phyloP scores from a whole-genome alignment of 2,797 vertebrate species.

The Florisuga fusca region DNA sequence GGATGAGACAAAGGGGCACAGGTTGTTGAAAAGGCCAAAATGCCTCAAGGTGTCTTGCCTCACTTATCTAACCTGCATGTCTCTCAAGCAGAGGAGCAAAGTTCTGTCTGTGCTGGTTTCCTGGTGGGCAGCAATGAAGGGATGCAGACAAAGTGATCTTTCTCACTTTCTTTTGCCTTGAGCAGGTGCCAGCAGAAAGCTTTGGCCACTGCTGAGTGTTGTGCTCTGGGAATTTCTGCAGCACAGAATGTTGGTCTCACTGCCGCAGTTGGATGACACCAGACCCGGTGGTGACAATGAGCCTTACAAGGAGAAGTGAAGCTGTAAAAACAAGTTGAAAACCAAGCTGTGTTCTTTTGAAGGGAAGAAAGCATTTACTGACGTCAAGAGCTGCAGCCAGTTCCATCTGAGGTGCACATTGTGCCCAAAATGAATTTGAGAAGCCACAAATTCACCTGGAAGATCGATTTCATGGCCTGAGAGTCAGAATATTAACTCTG shows the following conservation, averaged over 20 bases:
- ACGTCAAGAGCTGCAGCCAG: conserved; percentile 35
- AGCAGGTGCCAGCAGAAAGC: conserved; percentile 65
- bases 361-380: conserved; percentile 57
- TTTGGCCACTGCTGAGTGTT: conserved; percentile 64
- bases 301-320: conserved; percentile 69
- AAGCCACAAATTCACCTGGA: conserved; percentile 60
- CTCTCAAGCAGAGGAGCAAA: conserved; percentile 28
- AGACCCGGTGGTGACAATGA: conserved; percentile 56
- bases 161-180: conserved; percentile 36
- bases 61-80: neutral
- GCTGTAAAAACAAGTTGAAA: conserved; percentile 72
- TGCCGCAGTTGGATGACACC: conserved; percentile 66
- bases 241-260: conserved; percentile 64
- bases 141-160: conserved; percentile 45
- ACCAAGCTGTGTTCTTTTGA: conserved; percentile 62
- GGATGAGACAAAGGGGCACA: neutral
- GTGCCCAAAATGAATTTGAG: conserved; percentile 38
- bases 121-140: conserved; percentile 45
- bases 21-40: neutral
- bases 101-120: conserved; percentile 34
- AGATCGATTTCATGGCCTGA: conserved; percentile 68
- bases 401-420: conserved; percentile 36
- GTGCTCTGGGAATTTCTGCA: conserved; percentile 64
- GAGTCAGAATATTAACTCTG: conserved; percentile 60
- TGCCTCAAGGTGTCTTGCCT: conserved; percentile 20